Conservation (phyloP, 2,888 invertebrate genomes). For the Apodemia hepburni region DNA sequence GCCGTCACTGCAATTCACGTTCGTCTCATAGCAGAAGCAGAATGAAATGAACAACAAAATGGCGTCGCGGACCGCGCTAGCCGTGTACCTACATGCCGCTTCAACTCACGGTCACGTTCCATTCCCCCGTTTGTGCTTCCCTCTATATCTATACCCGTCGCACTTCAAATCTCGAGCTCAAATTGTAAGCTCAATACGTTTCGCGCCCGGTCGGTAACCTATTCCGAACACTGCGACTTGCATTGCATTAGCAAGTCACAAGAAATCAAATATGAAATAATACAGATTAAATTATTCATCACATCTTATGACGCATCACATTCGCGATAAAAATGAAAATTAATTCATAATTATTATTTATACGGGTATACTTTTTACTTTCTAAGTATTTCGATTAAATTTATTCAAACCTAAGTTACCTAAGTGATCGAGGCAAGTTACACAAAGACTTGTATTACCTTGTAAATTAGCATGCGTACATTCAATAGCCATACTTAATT, state of each 20-base stretch:
- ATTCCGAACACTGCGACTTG: not conserved
- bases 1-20: conserved; percentile 6
- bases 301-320: not conserved
- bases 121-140: not conserved
- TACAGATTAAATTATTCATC: not conserved
- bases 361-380: not conserved
- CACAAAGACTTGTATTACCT: no score
- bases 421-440: not conserved
- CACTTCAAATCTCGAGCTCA: not conserved
- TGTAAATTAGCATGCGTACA: no score
- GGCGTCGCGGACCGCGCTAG: conserved; percentile 8
- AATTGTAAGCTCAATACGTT: not conserved
- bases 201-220: not conserved
- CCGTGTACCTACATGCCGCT: not conserved
- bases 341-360: not conserved
- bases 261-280: conserved; percentile 4
- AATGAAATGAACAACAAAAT: conserved; percentile 13
- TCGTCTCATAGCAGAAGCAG: not conserved
- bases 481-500: no score
- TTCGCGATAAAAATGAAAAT: not conserved
- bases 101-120: conserved; percentile 3
- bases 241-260: not conserved
- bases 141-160: not conserved
- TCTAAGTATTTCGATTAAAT: not conserved
- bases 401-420: not conserved